phyloP scores from a whole-genome alignment of 2,888 invertebrate genomes.

The Prosapia bicincta region DNA sequence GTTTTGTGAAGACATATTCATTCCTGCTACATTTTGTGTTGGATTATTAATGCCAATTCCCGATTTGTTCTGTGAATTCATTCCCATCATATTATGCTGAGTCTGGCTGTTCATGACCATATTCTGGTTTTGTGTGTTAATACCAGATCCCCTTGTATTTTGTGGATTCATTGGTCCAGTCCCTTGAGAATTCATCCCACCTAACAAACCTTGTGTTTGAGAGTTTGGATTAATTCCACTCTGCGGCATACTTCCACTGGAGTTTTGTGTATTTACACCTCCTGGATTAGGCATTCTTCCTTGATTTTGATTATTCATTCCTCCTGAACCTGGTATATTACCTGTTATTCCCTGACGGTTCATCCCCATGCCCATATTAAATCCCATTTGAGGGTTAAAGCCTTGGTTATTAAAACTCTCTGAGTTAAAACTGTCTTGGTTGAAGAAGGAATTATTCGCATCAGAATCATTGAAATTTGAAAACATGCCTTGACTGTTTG shows the following conservation, averaged over 20 bases:
- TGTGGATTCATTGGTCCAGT: neutral
- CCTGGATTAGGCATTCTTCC: constrained; percentile 14
- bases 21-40: neutral
- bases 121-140: neutral
- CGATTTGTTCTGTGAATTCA: constrained; percentile 4
- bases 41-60: constrained; percentile 14
- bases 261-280: constrained; percentile 6
- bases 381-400: constrained; percentile 15
- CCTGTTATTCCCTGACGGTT: constrained; percentile 10
- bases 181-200: neutral
- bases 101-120: constrained; percentile 11
- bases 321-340: neutral
- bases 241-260: neutral
- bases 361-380: constrained; percentile 13
- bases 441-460: constrained; percentile 13
- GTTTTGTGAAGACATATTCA: neutral
- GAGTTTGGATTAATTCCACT: neutral
- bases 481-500: constrained; percentile 10
- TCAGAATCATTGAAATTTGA: constrained; percentile 13
- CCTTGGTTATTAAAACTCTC: constrained; percentile 14
- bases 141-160: neutral
- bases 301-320: neutral
- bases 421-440: constrained; percentile 15
- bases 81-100: constrained; percentile 24
- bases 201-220: neutral